Base-by-base conservation (phyloP, 1,140 invertebrate species). In the Episyrphus balteatus region DNA sequence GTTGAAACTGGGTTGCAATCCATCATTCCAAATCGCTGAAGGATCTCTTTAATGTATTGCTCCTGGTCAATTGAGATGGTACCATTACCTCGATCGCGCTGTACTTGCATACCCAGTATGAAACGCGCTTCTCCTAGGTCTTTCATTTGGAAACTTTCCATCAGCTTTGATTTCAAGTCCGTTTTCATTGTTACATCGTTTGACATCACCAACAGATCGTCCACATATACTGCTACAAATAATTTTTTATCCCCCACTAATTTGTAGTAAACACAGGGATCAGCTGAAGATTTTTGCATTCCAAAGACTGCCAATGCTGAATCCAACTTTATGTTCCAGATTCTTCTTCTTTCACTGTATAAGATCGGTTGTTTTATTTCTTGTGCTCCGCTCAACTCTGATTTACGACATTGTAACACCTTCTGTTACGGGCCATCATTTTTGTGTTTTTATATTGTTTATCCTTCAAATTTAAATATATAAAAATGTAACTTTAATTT, bases 191-290 rank as follows among this genome's bases (percentile, higher is more conserved):
- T 31, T 9, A 44, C 26, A 37, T 48, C 48, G 18, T 57, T 53
- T 38, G 42, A 58, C 26, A 56, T 53, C 17, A 66, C 46, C 11
- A 69, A 52, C 19, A 69, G 58, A 51, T 69, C 65, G 54, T 68
- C 63, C 9, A 68, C 68, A 55, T 56, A 70, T 0, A 65, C n/a
- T 12, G 52, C 51, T 30, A 58, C 36, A 46, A 58, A 49, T 31
- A 51, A 51, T 31, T 42, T 49, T 9, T 50, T 40, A 2, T 50
- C 48, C 18, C 49, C 37, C 19, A 41, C 21, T 11, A 8, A 43
- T 40, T 52, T 55, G n/a, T 17, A 41, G 49, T 55, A 65, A 18
- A 68, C 21, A 48, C 59, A 68, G 18, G 51, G 47, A 42, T 64
- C 59, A 40, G 41, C 41, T 30, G 56, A 47, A n/a, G 52, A 54